Base-by-base conservation (phyloP, 1,140 invertebrate species). In the Drosophila paulistorum region DNA sequence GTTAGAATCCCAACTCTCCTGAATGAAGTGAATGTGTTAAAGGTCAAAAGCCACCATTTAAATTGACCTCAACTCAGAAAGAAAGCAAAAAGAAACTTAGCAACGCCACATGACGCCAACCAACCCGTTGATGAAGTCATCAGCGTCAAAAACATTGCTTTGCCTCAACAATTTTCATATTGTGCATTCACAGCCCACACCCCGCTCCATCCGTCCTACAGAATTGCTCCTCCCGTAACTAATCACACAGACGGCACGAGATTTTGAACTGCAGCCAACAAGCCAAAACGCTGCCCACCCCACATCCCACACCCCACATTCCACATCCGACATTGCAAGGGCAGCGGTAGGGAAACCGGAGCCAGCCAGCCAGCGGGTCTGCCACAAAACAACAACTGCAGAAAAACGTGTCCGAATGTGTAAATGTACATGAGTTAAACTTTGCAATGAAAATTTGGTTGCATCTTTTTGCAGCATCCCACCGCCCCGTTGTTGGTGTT, bases 91-190 rank as follows among this genome's bases (percentile, higher is more conserved):
- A 30, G 41, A 72, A 62, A 26, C 35, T 45, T 9, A 33, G 57
- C 70, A 60, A 81, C 75, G 71, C 42, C 39, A 35, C 37, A 65
- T 77, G 73, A 70, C 69, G 78, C 71, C 74, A 81, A 64, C 71
- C 70, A 81, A 66, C 54, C 39, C 62, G 48, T 51, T 72, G 76
- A 83, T 83, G 80, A 83, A 76, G 72, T 83, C 80, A 83, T 82
- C 80, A 68, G 13, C 10, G 41, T 37, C 70, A 66, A 70, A 66
- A 55, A 60, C 59, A 66, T 41, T 51, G 57, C 51, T 60, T 14
- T 17, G 54, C 30, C 65, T 65, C 68, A 69, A 77, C 73, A 64
- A 64, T 67, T 70, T 59, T 60, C 41, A 70, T 41, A 71, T 71
- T 37, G 26, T 66, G 63, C 67, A 67, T 48, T n/a, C 54, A 23